Base-by-base conservation (phyloP, 2,888 invertebrate species). In the Onchidella celtica region DNA sequence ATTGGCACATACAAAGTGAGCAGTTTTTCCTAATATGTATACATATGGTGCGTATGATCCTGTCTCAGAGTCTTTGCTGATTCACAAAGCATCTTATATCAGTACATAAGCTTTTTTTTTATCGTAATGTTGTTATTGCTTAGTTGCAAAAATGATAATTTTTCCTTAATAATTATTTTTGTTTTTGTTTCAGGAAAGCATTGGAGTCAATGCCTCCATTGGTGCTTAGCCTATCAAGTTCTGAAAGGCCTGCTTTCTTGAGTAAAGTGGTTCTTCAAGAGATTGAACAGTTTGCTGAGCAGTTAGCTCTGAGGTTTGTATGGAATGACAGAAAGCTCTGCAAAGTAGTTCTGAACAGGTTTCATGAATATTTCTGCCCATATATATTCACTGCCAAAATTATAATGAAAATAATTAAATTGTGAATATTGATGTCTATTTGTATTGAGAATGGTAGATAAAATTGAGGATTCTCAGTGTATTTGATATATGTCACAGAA, bases 141-240 rank as follows among this genome's bases (percentile, higher is more conserved):
- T n/a, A n/a, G n/a, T n/a, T n/a, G n/a, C n/a, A n/a, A n/a, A n/a
- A n/a, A n/a, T n/a, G n/a, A n/a, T n/a, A n/a, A n/a, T n/a, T n/a
- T n/a, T n/a, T n/a, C n/a, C n/a, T 11, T 3, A 24, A n/a, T 11
- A 63, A 29, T 24, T 27, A 24, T 3, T 63, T 63, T 63, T 2
- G 57, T 6, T 34, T 32, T 24, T 6, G 6, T 76, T 6, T 17
- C 87, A 92, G 92, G 83, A 83, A 83, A 70, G 91, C 92, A 34
- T 81, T 93, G 74, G 87, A 89, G 34, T 87, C 91, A 81, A 93
- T 93, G 87, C 88, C 90, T n/a, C 93, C 93, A 3, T 85, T 93
- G 79, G 89, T 91, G 0, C 86, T 93, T 77, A 88, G 90, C 72
- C 89, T 89, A 29, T 89, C 88, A 59, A 92, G 92, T 85, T 81